Conservation (phyloP, 2,888 invertebrate genomes). For the Volucella bombylans region DNA sequence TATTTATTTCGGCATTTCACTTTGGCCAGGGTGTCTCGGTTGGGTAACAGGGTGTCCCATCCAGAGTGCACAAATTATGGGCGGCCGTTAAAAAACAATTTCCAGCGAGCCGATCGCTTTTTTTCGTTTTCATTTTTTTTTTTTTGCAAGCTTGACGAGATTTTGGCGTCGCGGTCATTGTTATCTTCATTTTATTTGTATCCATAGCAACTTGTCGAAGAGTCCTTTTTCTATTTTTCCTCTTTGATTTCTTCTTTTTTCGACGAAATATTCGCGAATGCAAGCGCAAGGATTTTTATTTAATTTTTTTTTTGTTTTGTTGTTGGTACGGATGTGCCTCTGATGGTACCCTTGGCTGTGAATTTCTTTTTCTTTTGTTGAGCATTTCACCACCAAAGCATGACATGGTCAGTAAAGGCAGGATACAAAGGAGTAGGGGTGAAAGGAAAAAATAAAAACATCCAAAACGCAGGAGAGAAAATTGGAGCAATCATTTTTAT, state of each 20-base stretch:
- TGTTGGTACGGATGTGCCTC: background rate
- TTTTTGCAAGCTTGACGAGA: slow-evolving; percentile 63
- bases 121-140: slow-evolving; percentile 12
- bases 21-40: slow-evolving; percentile 26
- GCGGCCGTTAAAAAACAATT: slow-evolving; percentile 73
- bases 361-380: slow-evolving; percentile 64
- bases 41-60: slow-evolving; percentile 30
- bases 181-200: slow-evolving; percentile 64
- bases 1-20: slow-evolving; percentile 71
- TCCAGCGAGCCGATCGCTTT: slow-evolving; percentile 51
- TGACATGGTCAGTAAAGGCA: slow-evolving; percentile 54
- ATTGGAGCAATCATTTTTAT: slow-evolving; percentile 74
- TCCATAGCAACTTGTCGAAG: slow-evolving; percentile 5
- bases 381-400: slow-evolving; percentile 63
- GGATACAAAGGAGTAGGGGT: slow-evolving; percentile 53
- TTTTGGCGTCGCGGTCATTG: slow-evolving; percentile 71
- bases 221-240: slow-evolving; percentile 22
- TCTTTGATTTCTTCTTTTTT: slow-evolving; percentile 32
- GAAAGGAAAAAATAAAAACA: background rate
- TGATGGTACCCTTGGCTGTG: background rate
- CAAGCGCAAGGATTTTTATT: slow-evolving; percentile 56
- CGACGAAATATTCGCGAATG: slow-evolving; percentile 50
- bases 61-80: slow-evolving; percentile 66
- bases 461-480: slow-evolving; percentile 45
- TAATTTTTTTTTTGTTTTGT: too few relatives aligned